Conservation (phyloP, 2,888 invertebrate genomes). For the Lycaena phlaeas region DNA sequence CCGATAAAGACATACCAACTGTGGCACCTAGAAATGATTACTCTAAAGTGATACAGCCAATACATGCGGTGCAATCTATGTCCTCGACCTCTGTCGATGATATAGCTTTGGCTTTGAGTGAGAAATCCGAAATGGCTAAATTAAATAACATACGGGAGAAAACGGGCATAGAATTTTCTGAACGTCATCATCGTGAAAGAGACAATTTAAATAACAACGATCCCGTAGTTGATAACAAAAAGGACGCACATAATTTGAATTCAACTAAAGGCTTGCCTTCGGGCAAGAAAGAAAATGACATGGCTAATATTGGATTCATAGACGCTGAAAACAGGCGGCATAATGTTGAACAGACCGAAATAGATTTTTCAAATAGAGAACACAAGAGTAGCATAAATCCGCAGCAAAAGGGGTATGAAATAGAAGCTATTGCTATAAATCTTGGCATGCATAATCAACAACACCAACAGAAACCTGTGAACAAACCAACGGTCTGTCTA, state of each 20-base stretch:
- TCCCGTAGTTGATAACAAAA: slow-evolving; percentile 29
- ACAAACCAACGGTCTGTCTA: slow-evolving; percentile 31
- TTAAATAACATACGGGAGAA: slow-evolving; percentile 44
- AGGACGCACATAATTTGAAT: slow-evolving; percentile 30
- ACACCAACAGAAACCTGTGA: slow-evolving; percentile 35
- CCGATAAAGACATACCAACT: slow-evolving; percentile 33
- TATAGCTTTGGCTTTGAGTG: slow-evolving; percentile 52
- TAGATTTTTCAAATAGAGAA: slow-evolving; percentile 33
- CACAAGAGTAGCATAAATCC: slow-evolving; percentile 32
- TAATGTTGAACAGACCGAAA: slow-evolving; percentile 33
- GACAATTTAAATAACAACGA: slow-evolving; percentile 30
- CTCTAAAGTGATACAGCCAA: slow-evolving; percentile 31
- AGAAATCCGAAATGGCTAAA: slow-evolving; percentile 53
- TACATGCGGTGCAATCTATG: slow-evolving; percentile 27
- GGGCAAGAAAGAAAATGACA: slow-evolving; percentile 51
- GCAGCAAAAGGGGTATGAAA: slow-evolving; percentile 49
- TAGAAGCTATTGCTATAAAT: slow-evolving; percentile 57
- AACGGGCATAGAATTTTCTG: slow-evolving; percentile 26
- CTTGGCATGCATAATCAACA: slow-evolving; percentile 52
- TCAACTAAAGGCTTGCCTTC: slow-evolving; percentile 34
- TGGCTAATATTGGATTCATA: slow-evolving; percentile 67
- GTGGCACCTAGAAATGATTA: slow-evolving; percentile 38
- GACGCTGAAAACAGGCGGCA: slow-evolving; percentile 48
- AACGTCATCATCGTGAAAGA: slow-evolving; percentile 29
- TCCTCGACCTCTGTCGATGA: slow-evolving; percentile 45